These are phyloP conservation scores for Mastomys coucha DNA, from an alignment of 2,113 vertebrate species.

Conservation along the genomic window DNA sequence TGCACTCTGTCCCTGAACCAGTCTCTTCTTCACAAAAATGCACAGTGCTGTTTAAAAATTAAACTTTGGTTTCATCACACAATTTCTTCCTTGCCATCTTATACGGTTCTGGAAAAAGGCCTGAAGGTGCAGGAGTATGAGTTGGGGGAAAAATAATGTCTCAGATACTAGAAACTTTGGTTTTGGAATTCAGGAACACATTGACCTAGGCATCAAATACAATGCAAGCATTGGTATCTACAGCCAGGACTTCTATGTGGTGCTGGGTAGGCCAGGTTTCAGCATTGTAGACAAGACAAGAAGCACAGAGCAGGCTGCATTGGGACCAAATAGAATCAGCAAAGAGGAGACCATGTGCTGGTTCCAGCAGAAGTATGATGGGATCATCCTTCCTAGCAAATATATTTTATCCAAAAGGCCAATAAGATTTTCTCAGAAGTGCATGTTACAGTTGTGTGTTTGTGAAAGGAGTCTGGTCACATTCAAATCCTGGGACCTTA, in stretches of 20 bases:
- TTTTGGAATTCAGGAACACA: no score
- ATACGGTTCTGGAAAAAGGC: no score
- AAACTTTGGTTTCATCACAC: neutral
- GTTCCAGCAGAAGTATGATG: constrained; percentile 99
- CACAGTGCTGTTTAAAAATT: neutral
- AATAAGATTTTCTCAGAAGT: constrained; percentile 84
- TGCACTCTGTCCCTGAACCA: neutral
- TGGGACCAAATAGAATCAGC: constrained; percentile 96
- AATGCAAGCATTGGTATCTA: no score
- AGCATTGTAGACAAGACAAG: constrained; percentile 99
- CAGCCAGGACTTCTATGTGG: no score
- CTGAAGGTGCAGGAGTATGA: no score
- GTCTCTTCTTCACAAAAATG: neutral
- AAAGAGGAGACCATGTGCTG: constrained; percentile 99
- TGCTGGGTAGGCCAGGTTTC: constrained; percentile 98
- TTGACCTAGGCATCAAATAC: no score
- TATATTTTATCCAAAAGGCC: constrained; percentile 88
- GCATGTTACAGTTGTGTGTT: constrained; percentile 71
- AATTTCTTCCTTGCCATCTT: neutral
- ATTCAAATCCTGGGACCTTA: constrained; percentile 67
- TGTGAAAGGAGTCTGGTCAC: constrained; percentile 72
- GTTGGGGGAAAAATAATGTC: no score
- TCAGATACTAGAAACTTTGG: no score
- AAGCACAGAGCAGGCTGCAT: constrained; percentile 97
- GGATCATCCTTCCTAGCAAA: constrained; percentile 99